phyloP scores from a whole-genome alignment of 2,797 vertebrate species.

The Acridotheres tristis region DNA sequence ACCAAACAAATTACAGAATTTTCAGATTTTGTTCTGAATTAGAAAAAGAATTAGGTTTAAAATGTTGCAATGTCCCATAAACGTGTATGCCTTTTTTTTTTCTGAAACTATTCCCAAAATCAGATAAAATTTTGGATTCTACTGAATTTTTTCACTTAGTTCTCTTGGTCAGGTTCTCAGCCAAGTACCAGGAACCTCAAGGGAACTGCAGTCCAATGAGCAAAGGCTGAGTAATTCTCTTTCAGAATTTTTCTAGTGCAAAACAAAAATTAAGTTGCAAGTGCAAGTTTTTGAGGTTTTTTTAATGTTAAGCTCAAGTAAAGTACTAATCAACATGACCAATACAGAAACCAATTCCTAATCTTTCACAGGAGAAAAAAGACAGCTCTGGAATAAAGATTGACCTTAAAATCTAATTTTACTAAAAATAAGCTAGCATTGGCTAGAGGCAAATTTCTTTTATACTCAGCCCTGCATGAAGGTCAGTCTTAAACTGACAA shows the following conservation, averaged over 20 bases:
- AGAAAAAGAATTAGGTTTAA: background rate
- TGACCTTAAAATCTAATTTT: constrained; percentile 57
- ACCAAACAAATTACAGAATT: background rate
- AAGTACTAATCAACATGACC: background rate
- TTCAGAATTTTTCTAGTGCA: background rate
- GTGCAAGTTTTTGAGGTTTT: background rate
- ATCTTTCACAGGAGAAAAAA: background rate
- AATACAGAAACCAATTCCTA: background rate
- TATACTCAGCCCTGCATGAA: constrained; percentile 40
- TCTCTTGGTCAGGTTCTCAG: background rate
- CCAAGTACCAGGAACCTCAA: background rate
- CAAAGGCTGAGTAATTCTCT: background rate
- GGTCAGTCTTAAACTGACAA: constrained; percentile 40
- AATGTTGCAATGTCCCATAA: background rate
- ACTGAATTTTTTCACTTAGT: background rate
- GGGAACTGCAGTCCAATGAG: background rate
- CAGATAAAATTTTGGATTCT: background rate
- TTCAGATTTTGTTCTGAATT: background rate
- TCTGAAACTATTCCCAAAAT: background rate
- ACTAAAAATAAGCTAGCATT: constrained; percentile 22
- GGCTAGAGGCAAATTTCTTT: constrained; percentile 14
- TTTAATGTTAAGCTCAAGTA: background rate
- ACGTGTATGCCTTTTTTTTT: background rate
- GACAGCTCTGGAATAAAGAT: background rate
- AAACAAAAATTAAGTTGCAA: background rate